Conservation (phyloP, 2,113 vertebrate genomes). For the Aplodontia rufa region DNA sequence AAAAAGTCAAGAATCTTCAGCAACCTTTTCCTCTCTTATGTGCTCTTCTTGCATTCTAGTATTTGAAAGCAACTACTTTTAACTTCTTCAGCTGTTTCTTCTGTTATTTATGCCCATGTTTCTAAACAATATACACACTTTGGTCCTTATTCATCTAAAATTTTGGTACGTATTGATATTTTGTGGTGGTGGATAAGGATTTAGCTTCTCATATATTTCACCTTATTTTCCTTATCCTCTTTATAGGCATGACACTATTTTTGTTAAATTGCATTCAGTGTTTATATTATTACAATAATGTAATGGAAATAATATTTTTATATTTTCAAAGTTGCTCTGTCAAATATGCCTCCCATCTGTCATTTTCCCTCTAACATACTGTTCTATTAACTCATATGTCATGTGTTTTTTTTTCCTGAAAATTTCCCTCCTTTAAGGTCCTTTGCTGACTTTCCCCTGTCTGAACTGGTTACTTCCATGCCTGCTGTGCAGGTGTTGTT, state of each 20-base stretch:
- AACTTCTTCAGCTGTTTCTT: background rate
- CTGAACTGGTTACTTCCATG: background rate
- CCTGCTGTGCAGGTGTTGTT: background rate
- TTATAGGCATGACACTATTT: background rate
- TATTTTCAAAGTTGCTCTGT: slow-evolving; percentile 31
- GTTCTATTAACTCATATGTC: background rate
- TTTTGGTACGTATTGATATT: slow-evolving; percentile 14
- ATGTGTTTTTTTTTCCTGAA: background rate
- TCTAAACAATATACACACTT: background rate
- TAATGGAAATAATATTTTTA: background rate
- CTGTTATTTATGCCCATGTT: background rate
- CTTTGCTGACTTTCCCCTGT: background rate
- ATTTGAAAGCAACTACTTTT: background rate
- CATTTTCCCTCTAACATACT: background rate
- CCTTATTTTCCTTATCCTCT: slow-evolving; percentile 15
- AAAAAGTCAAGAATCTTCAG: background rate
- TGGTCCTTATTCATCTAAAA: background rate
- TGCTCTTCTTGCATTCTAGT: background rate
- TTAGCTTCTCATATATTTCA: slow-evolving; percentile 21
- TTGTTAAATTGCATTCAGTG: background rate
- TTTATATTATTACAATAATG: background rate
- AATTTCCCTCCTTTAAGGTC: background rate
- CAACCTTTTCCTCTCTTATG: background rate
- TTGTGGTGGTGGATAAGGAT: background rate
- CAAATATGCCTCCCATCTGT: background rate